phyloP scores from a whole-genome alignment of 2,113 vertebrate genomes.

The Anhinga anhinga region DNA sequence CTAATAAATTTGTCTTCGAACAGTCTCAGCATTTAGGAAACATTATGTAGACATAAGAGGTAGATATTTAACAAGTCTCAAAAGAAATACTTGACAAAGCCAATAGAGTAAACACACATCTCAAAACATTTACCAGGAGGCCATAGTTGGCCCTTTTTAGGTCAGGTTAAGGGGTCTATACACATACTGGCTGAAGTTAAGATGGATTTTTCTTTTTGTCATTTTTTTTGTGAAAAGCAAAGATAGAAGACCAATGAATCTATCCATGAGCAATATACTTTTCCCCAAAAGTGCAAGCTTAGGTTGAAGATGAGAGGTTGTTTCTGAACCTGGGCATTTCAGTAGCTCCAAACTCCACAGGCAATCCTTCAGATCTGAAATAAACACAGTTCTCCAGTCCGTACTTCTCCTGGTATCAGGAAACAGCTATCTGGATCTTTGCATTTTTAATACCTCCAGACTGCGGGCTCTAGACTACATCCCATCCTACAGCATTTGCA shows the following conservation, averaged over 20 bases:
- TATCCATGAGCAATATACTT: neutral
- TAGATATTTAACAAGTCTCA: neutral
- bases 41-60: neutral
- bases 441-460: neutral
- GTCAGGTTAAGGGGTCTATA: neutral
- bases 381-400: neutral
- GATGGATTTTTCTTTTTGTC: neutral
- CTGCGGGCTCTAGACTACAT: neutral
- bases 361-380: neutral
- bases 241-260: neutral
- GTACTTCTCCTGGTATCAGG: neutral
- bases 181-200: neutral
- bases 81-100: neutral
- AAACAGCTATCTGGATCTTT: neutral
- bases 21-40: neutral
- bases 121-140: neutral
- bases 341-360: neutral
- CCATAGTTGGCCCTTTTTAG: neutral
- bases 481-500: neutral
- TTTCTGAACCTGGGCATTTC: neutral
- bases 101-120: neutral
- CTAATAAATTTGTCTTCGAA: slow-evolving; percentile 20
- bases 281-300: neutral
- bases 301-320: neutral
- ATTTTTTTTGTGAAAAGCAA: neutral